A percentile compares a stretch with the other conserved stretches of the same genome.
phyloP scores from a whole-genome alignment of 2,888 invertebrate genomes.

The Habroteleia sp. region DNA sequence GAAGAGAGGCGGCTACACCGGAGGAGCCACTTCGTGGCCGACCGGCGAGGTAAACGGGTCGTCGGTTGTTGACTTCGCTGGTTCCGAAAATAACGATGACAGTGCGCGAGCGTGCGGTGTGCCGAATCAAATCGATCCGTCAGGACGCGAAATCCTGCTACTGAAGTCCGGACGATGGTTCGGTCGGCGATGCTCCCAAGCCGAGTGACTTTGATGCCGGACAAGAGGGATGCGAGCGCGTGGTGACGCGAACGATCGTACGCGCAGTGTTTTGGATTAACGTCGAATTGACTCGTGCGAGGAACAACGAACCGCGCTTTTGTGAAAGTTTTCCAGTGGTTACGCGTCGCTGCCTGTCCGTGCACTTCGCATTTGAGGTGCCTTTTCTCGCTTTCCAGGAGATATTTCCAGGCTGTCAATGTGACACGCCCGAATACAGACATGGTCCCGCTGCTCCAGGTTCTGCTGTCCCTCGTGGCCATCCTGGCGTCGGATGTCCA shows the following conservation, averaged over 20 bases:
- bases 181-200: constrained; percentile 8
- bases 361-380: constrained; percentile 31
- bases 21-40: constrained; percentile 71
- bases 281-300: constrained; percentile 2
- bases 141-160: neutral
- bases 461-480: constrained; percentile 73
- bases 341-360: constrained; percentile 55
- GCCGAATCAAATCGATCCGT: no score
- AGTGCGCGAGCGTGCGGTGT: constrained; percentile 19
- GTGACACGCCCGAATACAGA: constrained; percentile 67
- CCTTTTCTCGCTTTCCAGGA: constrained; percentile 29
- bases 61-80: constrained; percentile 48
- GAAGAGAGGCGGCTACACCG: constrained; percentile 46
- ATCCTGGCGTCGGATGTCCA: constrained; percentile 70
- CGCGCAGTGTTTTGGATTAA: constrained; percentile 38
- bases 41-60: constrained; percentile 79
- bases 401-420: constrained; percentile 65
- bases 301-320: constrained; percentile 44
- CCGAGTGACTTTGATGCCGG: constrained; percentile 50
- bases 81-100: constrained; percentile 47
- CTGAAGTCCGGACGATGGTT: no score
- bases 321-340: constrained; percentile 63
- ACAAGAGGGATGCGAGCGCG: constrained; percentile 54
- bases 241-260: constrained; percentile 51
- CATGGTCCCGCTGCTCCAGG: constrained; percentile 72